These are phyloP conservation scores for Microtus ochrogaster DNA, from an alignment of 2,113 vertebrate genomes.

Conservation along the genomic window DNA sequence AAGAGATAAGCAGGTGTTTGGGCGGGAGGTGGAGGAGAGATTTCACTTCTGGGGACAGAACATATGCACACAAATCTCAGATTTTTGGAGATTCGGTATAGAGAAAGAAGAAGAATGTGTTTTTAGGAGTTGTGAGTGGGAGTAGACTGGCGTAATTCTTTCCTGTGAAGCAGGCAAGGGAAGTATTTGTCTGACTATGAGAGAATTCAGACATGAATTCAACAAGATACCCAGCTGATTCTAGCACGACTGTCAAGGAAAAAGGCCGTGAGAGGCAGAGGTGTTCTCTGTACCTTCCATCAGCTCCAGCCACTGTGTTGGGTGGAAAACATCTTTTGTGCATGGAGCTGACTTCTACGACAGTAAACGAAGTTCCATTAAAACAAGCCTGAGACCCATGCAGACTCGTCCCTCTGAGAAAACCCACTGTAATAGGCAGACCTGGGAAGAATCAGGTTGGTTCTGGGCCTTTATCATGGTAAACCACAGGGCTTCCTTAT, in stretches of 20 bases:
- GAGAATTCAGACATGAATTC: slow-evolving; percentile 41
- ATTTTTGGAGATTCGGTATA: slow-evolving; percentile 20
- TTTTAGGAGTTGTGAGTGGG: slow-evolving; percentile 56
- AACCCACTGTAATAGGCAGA: background rate
- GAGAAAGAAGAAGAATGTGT: slow-evolving; percentile 47
- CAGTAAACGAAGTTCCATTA: slow-evolving; percentile 3
- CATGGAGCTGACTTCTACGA: background rate
- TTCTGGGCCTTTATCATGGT: background rate
- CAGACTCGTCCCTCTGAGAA: slow-evolving; percentile 34
- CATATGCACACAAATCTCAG: background rate
- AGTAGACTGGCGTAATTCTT: slow-evolving; percentile 37
- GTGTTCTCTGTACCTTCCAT: background rate
- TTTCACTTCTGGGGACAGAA: background rate
- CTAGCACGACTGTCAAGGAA: slow-evolving; percentile 49
- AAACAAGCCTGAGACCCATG: slow-evolving; percentile 4
- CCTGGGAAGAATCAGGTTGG: background rate
- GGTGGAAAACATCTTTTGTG: background rate
- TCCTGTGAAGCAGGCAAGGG: slow-evolving; percentile 1
- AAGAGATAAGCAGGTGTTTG: slow-evolving; percentile 16
- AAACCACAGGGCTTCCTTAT: background rate
- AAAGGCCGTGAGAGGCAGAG: background rate
- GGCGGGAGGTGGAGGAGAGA: background rate
- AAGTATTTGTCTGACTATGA: slow-evolving; percentile 36
- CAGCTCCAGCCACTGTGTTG: background rate
- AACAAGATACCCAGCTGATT: slow-evolving; percentile 9